A percentile compares a stretch with the other conserved stretches of the same genome.
These are phyloP conservation scores for Drosophila setosimentum DNA, from an alignment of 2,888 invertebrate genomes.

Conservation along the genomic window DNA sequence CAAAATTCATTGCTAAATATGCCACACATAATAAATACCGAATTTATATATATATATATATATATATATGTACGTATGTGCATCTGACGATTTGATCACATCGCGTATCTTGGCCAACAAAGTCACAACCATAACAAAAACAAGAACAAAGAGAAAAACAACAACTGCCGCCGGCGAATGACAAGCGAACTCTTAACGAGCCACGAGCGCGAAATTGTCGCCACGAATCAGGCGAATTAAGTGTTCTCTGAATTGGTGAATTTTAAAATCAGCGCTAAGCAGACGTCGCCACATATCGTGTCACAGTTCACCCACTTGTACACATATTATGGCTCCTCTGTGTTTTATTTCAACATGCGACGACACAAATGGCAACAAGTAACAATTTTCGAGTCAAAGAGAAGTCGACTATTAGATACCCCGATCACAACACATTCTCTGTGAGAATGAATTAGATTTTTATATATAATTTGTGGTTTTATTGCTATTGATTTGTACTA, in stretches of 20 bases:
- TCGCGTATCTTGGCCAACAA: conserved; percentile 27
- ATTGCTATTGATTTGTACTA: neutral
- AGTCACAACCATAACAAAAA: conserved; percentile 2
- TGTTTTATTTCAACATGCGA: neutral
- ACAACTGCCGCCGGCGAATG: conserved; percentile 21
- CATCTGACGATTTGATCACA: conserved; percentile 17
- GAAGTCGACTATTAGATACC: neutral
- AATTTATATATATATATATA: neutral
- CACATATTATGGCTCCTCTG: neutral
- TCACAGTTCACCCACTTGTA: conserved; percentile 19
- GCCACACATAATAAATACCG: conserved; percentile 20
- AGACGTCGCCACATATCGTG: neutral
- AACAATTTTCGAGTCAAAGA: neutral
- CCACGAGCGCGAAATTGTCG: conserved; percentile 23
- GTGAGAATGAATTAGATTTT: neutral
- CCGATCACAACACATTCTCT: neutral
- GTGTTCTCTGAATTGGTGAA: conserved; percentile 1
- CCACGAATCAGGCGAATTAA: conserved; percentile 7
- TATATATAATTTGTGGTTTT: neutral
- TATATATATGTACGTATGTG: neutral
- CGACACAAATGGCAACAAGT: neutral
- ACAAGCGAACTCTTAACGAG: conserved; percentile 33
- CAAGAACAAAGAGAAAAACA: conserved; percentile 5
- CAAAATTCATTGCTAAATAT: conserved; percentile 45
- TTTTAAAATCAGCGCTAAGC: conserved; percentile 8